Evolutionary conservation across 2,113 vertebrate genomes (phyloP).

Genomic region (Oxyura jamaicensis): DNA sequence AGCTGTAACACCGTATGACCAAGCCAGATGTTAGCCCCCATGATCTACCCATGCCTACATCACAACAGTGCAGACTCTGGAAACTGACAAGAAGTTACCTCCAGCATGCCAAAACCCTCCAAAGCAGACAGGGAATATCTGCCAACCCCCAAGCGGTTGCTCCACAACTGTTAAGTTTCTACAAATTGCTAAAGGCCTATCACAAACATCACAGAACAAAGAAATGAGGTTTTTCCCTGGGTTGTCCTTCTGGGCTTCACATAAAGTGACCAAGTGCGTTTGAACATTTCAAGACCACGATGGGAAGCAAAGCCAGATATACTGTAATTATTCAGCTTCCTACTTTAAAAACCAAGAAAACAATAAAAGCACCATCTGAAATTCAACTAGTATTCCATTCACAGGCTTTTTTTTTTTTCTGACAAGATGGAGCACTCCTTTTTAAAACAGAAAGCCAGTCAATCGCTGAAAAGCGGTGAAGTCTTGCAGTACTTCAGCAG

Average conservation of each 20-base stretch:
- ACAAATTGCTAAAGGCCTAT: neutral
- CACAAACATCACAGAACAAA: neutral
- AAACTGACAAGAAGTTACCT: neutral
- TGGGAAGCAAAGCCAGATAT: neutral
- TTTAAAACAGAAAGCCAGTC: neutral
- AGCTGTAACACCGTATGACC: neutral
- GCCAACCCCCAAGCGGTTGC: fast-evolving
- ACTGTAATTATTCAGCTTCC: neutral
- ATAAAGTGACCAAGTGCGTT: neutral
- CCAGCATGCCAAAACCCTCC: neutral
- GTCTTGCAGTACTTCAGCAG: neutral
- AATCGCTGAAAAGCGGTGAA: neutral
- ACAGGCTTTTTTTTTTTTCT: neutral
- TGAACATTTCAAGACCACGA: neutral
- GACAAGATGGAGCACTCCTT: neutral
- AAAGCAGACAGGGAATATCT: neutral
- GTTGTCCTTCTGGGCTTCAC: neutral
- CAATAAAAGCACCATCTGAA: neutral
- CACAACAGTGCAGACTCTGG: neutral
- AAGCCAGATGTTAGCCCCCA: neutral
- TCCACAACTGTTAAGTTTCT: neutral
- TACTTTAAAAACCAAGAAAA: neutral
- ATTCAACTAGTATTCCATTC: neutral
- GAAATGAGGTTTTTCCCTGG: neutral
- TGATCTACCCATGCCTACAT: neutral